Percentiles rank a stretch among this genome's conserved stretches.
Evolutionary conservation across 2,797 vertebrate species (phyloP).

Genomic region (Crocodylus rhombifer): DNA sequence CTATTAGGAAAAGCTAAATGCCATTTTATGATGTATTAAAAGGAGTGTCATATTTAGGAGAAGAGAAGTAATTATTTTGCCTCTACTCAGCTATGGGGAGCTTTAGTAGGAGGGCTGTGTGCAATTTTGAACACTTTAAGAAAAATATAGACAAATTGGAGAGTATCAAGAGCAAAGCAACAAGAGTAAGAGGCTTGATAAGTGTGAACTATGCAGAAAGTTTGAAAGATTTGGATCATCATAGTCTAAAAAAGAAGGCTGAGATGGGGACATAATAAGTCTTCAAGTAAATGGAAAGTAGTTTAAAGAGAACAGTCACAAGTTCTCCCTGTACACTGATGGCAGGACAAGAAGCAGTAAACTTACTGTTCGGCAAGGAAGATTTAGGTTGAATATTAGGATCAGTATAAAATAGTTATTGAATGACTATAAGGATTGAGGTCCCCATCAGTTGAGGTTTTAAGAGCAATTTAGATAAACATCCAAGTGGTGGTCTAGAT

Average conservation of each 20-base stretch:
- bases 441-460: too few relatives aligned
- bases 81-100: background rate
- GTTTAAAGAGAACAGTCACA: background rate
- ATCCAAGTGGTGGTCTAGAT: too few relatives aligned
- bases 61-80: background rate
- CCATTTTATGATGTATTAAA: background rate
- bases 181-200: background rate
- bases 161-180: background rate
- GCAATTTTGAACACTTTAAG: background rate
- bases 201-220: background rate
- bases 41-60: background rate
- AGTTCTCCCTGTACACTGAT: background rate
- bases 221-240: background rate
- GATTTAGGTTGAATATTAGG: background rate
- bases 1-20: fast-evolving
- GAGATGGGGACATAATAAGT: background rate
- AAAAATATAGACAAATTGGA: background rate
- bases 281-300: background rate
- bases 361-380: background rate
- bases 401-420: too few relatives aligned
- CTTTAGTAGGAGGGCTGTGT: background rate
- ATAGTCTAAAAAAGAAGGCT: background rate
- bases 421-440: too few relatives aligned
- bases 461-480: too few relatives aligned
- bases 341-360: background rate